These are phyloP conservation scores for Anas bahamensis DNA, from an alignment of 2,797 vertebrate species.

Conservation along the genomic window DNA sequence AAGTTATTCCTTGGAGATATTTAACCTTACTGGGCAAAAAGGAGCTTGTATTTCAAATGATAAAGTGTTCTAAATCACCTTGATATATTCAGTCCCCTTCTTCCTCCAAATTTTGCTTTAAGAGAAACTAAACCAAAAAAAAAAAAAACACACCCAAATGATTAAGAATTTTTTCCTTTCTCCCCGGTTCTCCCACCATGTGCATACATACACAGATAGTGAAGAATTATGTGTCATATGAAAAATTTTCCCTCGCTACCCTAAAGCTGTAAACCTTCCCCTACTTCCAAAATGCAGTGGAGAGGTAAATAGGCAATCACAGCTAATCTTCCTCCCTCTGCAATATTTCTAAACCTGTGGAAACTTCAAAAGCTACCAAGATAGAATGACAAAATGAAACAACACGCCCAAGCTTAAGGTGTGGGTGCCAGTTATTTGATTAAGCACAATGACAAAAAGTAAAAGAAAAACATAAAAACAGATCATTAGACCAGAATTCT, in stretches of 20 bases:
- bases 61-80: neutral
- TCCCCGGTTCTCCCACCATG: neutral
- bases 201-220: neutral
- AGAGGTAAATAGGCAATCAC: constrained; percentile 8
- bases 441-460: neutral
- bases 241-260: neutral
- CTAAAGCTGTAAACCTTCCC: neutral
- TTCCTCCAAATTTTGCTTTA: neutral
- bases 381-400: constrained; percentile 15
- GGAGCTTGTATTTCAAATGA: neutral
- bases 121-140: neutral
- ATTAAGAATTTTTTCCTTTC: neutral
- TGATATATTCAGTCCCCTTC: neutral
- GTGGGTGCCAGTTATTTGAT: neutral
- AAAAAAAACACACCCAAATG: neutral
- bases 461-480: constrained; percentile 18
- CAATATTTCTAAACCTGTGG: neutral
- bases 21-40: neutral
- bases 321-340: neutral
- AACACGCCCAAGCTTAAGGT: neutral
- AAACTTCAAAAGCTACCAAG: constrained; percentile 26
- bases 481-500: constrained; percentile 2
- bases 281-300: neutral
- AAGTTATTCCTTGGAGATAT: neutral
- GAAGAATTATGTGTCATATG: neutral